These are phyloP conservation scores for Mizuhopecten yessoensis DNA, from an alignment of 1,140 invertebrate genomes.

Conservation along the genomic window DNA sequence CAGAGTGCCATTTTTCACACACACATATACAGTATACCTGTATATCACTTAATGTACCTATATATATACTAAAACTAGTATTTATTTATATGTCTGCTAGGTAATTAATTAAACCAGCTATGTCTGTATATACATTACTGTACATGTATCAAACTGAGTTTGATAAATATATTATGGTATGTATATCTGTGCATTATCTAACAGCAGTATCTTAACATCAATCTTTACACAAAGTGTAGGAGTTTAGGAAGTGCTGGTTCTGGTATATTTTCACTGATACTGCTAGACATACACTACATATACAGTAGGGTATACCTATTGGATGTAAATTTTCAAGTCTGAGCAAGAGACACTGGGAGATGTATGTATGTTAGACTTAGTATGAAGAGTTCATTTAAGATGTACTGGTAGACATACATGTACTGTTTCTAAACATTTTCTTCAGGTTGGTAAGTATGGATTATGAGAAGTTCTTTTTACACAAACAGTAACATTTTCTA, in stretches of 20 bases:
- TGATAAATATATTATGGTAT: neutral
- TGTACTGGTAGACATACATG: too few species aligned
- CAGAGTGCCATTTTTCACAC: slow-evolving; percentile 26
- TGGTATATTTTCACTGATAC: neutral
- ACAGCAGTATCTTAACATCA: neutral
- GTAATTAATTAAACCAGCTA: neutral
- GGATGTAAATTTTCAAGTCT: neutral
- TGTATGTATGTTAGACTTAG: too few species aligned
- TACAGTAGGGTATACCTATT: neutral
- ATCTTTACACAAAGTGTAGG: neutral
- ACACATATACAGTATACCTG: too few species aligned
- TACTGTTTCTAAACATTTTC: too few species aligned
- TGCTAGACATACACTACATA: neutral
- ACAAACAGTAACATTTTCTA: too few species aligned
- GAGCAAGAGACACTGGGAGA: neutral
- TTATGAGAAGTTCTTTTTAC: too few species aligned
- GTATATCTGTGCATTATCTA: neutral
- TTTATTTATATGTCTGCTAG: neutral
- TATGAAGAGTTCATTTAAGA: too few species aligned
- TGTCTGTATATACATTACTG: neutral
- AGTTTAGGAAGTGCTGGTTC: neutral
- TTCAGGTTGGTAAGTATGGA: too few species aligned
- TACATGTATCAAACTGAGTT: too few species aligned
- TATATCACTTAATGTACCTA: neutral
- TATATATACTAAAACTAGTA: neutral